Evolutionary conservation across 2,113 vertebrate genomes (phyloP).

Genomic region (Prionailurus viverrinus): DNA sequence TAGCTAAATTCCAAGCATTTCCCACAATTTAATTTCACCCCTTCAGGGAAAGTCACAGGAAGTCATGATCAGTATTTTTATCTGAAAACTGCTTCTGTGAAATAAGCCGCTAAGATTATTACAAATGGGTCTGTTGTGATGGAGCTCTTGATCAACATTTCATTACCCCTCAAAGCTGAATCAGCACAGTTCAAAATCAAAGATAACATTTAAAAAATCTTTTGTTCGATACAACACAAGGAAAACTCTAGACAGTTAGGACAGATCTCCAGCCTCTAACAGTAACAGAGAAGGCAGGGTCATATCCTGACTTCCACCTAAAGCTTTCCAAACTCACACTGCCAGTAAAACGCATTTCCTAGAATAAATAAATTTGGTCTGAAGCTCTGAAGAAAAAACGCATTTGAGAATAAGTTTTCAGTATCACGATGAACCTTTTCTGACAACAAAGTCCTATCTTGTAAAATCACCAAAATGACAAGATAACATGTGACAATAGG

Average conservation of each 20-base stretch:
- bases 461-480: conserved; percentile 6
- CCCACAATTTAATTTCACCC: conserved; percentile 38
- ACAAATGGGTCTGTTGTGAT: conserved; percentile 13
- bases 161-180: conserved; percentile 10
- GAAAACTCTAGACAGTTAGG: not conserved
- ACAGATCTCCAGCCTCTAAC: not conserved
- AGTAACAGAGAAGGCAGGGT: not conserved
- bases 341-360: not conserved
- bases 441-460: not conserved
- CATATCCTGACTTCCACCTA: not conserved
- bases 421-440: not conserved
- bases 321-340: not conserved
- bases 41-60: conserved; percentile 48
- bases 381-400: not conserved
- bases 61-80: conserved; percentile 32
- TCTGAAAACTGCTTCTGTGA: conserved; percentile 45
- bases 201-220: not conserved
- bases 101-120: not conserved
- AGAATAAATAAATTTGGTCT: not conserved
- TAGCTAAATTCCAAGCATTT: conserved; percentile 63
- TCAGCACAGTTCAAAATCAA: conserved; percentile 35
- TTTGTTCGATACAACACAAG: not conserved
- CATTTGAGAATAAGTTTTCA: not conserved
- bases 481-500: not conserved
- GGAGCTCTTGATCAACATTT: conserved; percentile 21